Base-by-base conservation (phyloP, 2,797 vertebrate genomes). In the Pagetopsis macropterus region DNA sequence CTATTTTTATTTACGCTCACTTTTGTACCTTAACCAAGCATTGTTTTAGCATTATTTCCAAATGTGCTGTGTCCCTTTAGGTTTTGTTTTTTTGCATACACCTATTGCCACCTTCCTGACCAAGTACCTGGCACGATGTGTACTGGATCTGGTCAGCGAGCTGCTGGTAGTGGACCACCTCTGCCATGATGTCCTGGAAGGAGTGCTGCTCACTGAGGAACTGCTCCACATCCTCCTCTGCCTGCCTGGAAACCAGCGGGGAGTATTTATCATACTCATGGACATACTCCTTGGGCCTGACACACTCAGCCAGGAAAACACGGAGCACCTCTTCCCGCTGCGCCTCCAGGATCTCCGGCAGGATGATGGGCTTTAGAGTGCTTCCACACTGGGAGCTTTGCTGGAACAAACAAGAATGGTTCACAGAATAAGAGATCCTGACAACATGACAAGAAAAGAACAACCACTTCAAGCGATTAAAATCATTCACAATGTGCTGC, bases 251-350 rank as follows among this genome's bases (percentile, higher is more conserved):
- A 49, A 97, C 85, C 77, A 98, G 86, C 6, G 92, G 65, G 0
- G 90, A 72, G 51, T 97, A 98, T 72, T 95, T 95, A 83, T 97
- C 95, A 37, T 95, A 98, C n/a, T 94, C 72, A 13, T 69, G 92
- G 56, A 96, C 46, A 46, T 96, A 93, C 55, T 96, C 89, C 0
- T 0, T 83, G 10, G 96, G 95, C 58, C 89, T 92, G n/a, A 82
- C 7, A 1, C 95, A 93, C 89, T 96, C 95, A 49, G 76, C 88
- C 51, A 52, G 51, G 40, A 97, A 87, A 70, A 95, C 91, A 31
- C 83, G 81, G 58, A 49, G 91, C 14, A 97, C 90, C 57, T 93
- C 91, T 69, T 90, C 83, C 75, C 91, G 94, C 73, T 96, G 94
- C 31, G 86, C 89, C 9, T 93, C 55, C 2, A 97, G 23, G 65